phyloP scores from a whole-genome alignment of 2,888 invertebrate species.

The Gerosis bhagava region DNA sequence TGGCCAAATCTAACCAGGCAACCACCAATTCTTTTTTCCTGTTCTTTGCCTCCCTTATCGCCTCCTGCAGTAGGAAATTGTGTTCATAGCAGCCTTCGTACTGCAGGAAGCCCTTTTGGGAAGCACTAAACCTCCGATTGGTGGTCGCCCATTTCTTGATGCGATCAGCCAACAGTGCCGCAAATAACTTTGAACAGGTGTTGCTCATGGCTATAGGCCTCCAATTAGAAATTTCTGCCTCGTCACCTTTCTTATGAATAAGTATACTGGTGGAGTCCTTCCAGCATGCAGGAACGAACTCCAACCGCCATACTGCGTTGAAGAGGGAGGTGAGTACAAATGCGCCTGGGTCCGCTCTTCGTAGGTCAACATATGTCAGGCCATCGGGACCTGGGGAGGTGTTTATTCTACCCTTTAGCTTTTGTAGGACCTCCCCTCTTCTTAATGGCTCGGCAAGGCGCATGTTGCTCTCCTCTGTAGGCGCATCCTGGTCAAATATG shows the following conservation, averaged over 20 bases:
- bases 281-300: neutral
- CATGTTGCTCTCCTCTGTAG: neutral
- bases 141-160: neutral
- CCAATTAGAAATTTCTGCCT: neutral
- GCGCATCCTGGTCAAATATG: neutral
- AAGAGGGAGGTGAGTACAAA: neutral
- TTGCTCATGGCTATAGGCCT: neutral
- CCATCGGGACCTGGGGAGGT: neutral
- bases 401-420: neutral
- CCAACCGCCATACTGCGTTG: no score
- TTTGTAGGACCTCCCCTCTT: neutral
- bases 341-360: neutral
- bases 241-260: neutral
- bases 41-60: neutral
- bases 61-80: neutral
- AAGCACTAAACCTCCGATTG: neutral
- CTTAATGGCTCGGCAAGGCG: neutral
- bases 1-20: neutral
- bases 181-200: neutral
- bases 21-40: neutral
- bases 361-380: neutral
- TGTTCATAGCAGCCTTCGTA: neutral
- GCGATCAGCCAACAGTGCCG: neutral
- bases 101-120: conserved; percentile 4
- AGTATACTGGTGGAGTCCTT: neutral